Percentiles rank a stretch among this genome's conserved stretches.
These are phyloP conservation scores for Dasypus novemcinctus DNA, from an alignment of 2,113 vertebrate genomes.

Conservation along the genomic window DNA sequence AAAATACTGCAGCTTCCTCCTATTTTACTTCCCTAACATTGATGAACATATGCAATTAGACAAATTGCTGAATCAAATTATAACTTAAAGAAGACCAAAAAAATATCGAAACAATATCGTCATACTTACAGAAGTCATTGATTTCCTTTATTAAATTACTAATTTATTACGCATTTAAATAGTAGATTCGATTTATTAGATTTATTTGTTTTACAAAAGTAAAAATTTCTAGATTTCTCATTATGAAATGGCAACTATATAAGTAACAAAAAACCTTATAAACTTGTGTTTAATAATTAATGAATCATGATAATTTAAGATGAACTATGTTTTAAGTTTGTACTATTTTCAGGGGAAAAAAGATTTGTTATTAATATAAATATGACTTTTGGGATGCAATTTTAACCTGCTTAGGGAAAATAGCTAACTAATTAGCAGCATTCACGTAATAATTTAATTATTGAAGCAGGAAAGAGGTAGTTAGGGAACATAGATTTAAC, in stretches of 20 bases:
- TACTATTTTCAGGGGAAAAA: neutral
- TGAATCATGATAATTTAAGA: slow-evolving; percentile 17
- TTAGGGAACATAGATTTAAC: neutral
- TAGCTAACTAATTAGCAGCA: neutral
- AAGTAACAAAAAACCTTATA: slow-evolving; percentile 11
- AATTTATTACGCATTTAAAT: neutral
- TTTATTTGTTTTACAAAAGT: slow-evolving; percentile 9
- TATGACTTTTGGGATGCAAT: neutral
- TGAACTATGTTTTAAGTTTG: slow-evolving; percentile 29
- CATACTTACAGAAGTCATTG: neutral
- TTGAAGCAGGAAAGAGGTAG: neutral
- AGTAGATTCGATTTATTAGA: neutral
- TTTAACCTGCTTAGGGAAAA: slow-evolving; percentile 24
- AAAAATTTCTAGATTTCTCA: neutral
- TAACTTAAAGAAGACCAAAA: neutral
- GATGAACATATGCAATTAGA: neutral
- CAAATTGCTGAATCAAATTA: slow-evolving; percentile 14
- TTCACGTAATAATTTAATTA: neutral
- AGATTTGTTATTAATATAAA: neutral
- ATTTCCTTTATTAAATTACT: slow-evolving; percentile 50
- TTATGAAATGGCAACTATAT: slow-evolving; percentile 12
- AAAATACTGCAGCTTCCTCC: neutral
- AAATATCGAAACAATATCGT: neutral
- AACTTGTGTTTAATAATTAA: neutral
- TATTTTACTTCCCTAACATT: neutral